These are phyloP conservation scores for Poeciliopsis turneri DNA, from an alignment of 2,797 vertebrate genomes.

Conservation along the genomic window DNA sequence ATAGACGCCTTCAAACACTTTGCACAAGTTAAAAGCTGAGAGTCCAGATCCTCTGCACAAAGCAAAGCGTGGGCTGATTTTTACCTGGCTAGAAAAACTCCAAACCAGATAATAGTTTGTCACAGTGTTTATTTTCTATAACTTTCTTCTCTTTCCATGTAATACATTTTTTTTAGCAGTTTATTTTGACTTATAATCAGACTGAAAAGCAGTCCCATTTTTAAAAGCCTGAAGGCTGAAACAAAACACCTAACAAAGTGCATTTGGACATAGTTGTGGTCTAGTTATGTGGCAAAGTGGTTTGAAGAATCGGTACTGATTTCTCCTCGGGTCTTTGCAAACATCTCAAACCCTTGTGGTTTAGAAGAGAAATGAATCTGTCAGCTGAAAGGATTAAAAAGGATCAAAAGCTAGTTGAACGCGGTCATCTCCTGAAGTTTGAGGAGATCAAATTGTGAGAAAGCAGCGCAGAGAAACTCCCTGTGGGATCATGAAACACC, in stretches of 20 bases:
- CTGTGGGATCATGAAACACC: conserved; percentile 39
- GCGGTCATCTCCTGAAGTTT: conserved; percentile 44
- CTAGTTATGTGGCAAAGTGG: conserved; percentile 63
- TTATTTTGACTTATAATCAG: conserved; percentile 56
- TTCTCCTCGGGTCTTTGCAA: conserved; percentile 63
- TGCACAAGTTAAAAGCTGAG: no score
- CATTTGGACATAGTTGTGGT: conserved; percentile 73
- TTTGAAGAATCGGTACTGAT: conserved; percentile 47
- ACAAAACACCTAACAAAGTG: conserved; percentile 42
- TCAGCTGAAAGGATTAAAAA: conserved; percentile 70
- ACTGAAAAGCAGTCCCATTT: conserved; percentile 52
- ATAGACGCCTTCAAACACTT: not conserved
- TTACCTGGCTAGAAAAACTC: not conserved
- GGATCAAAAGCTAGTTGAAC: conserved; percentile 52
- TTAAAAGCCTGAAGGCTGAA: conserved; percentile 52
- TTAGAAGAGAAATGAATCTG: conserved; percentile 69
- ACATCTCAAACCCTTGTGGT: conserved; percentile 69
- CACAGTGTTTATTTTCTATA: not conserved
- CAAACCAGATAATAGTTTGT: not conserved
- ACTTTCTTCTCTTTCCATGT: not conserved
- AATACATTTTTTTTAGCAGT: conserved; percentile 7
- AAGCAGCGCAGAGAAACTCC: conserved; percentile 40
- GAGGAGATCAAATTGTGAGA: conserved; percentile 46
- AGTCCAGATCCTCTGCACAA: no score
- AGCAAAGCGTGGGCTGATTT: not conserved